Conservation (phyloP, 2,797 vertebrate species). For the Stomatorhinus walkeri region DNA sequence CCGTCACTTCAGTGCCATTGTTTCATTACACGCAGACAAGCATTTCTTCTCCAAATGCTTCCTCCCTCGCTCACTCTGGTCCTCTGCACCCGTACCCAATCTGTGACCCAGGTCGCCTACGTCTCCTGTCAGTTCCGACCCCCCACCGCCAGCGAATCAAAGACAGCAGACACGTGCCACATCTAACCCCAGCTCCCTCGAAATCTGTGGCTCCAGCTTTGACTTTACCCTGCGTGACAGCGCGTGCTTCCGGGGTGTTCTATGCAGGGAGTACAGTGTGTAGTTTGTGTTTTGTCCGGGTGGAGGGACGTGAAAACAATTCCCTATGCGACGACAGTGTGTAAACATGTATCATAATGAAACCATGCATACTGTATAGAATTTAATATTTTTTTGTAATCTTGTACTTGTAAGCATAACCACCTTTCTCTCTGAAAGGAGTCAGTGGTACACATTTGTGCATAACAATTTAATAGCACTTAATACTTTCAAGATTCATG, state of each 20-base stretch:
- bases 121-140: neutral
- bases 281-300: neutral
- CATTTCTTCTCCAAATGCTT: neutral
- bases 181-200: neutral
- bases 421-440: slow-evolving; percentile 61
- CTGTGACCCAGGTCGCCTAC: neutral
- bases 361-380: slow-evolving; percentile 25
- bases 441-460: slow-evolving; percentile 58
- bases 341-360: slow-evolving; percentile 17
- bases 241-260: neutral
- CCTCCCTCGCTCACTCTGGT: neutral
- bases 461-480: slow-evolving; percentile 53
- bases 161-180: neutral
- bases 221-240: neutral
- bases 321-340: neutral
- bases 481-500: slow-evolving; percentile 62
- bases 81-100: neutral
- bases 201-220: neutral
- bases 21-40: neutral
- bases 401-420: slow-evolving; percentile 61
- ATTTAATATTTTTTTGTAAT: slow-evolving; percentile 47
- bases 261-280: neutral
- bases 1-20: neutral
- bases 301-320: neutral
- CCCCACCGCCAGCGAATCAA: neutral